Evolutionary conservation across 2,888 invertebrate genomes (phyloP).

Genomic region (Orthonevra nobilis): DNA sequence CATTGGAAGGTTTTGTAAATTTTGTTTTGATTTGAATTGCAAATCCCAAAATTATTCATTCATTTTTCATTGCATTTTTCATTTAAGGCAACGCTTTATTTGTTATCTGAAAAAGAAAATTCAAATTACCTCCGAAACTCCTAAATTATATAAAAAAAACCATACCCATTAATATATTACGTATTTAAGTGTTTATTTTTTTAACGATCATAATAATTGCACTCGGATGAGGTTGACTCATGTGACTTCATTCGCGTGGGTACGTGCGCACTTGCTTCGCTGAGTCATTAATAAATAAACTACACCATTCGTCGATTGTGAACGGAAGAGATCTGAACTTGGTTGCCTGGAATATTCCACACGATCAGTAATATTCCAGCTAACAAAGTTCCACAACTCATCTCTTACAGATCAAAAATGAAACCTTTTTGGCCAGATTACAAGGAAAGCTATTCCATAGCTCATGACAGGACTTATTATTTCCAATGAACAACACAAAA

Average conservation of each 20-base stretch:
- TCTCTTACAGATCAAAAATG: constrained; percentile 63
- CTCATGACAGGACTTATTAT: constrained; percentile 34
- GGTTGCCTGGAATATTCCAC: constrained; percentile 32
- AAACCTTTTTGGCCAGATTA: constrained; percentile 65
- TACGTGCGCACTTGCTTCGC: constrained; percentile 41
- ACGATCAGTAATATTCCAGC: not conserved
- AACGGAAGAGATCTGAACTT: constrained; percentile 52
- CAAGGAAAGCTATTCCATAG: constrained; percentile 64
- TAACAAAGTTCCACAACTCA: not conserved
- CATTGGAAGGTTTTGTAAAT: no score
- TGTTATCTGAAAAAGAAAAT: constrained; percentile 6
- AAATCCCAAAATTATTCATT: no score
- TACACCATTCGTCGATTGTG: constrained; percentile 54
- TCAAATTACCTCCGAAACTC: constrained; percentile 10
- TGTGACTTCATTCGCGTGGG: constrained; percentile 14
- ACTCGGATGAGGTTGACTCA: constrained; percentile 59
- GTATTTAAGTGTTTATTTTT: no score
- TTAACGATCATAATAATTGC: constrained; percentile 68
- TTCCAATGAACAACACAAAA: no score
- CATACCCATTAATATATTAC: constrained; percentile 50
- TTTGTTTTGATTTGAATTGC: no score
- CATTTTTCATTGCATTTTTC: no score
- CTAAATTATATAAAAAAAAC: constrained; percentile 24
- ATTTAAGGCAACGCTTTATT: no score
- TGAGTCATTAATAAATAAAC: constrained; percentile 60